Percentiles rank a stretch among this genome's conserved stretches.
phyloP scores from a whole-genome alignment of 2,888 invertebrate species.

The Cantharis rufa region DNA sequence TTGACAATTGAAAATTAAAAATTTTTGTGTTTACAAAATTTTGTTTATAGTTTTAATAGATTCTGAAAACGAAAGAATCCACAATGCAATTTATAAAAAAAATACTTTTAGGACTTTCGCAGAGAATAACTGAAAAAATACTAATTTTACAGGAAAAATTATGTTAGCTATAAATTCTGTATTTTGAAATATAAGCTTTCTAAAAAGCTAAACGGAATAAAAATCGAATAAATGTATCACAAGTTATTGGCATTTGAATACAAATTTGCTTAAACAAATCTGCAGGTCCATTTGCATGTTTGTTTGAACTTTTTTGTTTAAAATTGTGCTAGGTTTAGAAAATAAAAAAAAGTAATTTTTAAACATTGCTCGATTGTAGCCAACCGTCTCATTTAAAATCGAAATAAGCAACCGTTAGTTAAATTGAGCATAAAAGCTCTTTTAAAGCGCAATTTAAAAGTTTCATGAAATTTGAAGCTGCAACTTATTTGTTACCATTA shows the following conservation, averaged over 20 bases:
- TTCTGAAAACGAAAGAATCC: no score
- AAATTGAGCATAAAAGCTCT: slow-evolving; percentile 18
- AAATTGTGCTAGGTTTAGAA: not conserved
- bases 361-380: not conserved
- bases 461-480: not conserved
- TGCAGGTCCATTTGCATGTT: not conserved
- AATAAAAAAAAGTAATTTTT: not conserved
- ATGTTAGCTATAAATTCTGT: not conserved
- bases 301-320: not conserved
- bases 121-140: not conserved
- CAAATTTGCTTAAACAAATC: not conserved
- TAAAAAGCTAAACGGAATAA: not conserved
- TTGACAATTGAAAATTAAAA: no score
- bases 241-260: not conserved
- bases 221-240: not conserved
- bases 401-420: not conserved
- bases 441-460: not conserved
- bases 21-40: no score
- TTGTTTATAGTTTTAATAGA: no score
- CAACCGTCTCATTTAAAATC: not conserved
- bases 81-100: no score
- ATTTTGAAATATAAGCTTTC: not conserved
- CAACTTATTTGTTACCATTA: not conserved
- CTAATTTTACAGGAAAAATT: no score
- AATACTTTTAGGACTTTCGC: not conserved